These are phyloP conservation scores for Scrobipalpa costella DNA, from an alignment of 2,888 invertebrate genomes.

Conservation along the genomic window DNA sequence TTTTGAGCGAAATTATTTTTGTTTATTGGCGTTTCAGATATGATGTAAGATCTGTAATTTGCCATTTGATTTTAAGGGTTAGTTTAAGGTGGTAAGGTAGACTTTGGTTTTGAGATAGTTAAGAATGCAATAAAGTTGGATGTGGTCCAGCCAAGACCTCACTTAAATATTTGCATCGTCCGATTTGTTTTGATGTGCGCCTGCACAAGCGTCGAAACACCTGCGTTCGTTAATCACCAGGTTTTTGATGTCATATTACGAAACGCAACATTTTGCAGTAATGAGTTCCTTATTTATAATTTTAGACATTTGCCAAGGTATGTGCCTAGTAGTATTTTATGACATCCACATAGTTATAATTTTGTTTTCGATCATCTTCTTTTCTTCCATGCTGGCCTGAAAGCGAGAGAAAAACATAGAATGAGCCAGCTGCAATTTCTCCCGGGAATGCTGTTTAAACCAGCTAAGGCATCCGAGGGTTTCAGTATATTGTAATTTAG, in stretches of 20 bases:
- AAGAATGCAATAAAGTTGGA: slow-evolving; percentile 48
- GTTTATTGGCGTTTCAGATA: background rate
- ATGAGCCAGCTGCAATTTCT: too few species aligned
- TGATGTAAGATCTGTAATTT: background rate
- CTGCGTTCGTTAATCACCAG: slow-evolving; percentile 51
- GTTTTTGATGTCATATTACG: slow-evolving; percentile 34
- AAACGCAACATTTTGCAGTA: slow-evolving; percentile 21
- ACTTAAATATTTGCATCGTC: slow-evolving; percentile 61
- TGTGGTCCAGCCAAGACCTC: slow-evolving; percentile 52
- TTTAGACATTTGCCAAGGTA: background rate
- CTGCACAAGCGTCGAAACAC: slow-evolving; percentile 48
- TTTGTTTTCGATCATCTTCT: too few species aligned
- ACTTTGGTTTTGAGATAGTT: background rate
- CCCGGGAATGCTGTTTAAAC: too few species aligned
- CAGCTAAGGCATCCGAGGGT: too few species aligned
- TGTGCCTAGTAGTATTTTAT: too few species aligned
- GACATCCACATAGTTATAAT: too few species aligned
- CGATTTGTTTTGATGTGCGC: slow-evolving; percentile 57
- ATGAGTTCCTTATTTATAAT: slow-evolving; percentile 13
- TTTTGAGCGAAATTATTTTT: slow-evolving; percentile 13
- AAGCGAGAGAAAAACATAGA: too few species aligned
- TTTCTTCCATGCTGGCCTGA: too few species aligned
- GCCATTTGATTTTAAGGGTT: background rate
- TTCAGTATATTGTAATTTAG: too few species aligned
- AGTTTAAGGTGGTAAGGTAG: background rate